A percentile compares a stretch with the other conserved stretches of the same genome.
These are phyloP conservation scores for Chaetogeoica ovagalla DNA, from an alignment of 2,888 invertebrate species.

Conservation along the genomic window DNA sequence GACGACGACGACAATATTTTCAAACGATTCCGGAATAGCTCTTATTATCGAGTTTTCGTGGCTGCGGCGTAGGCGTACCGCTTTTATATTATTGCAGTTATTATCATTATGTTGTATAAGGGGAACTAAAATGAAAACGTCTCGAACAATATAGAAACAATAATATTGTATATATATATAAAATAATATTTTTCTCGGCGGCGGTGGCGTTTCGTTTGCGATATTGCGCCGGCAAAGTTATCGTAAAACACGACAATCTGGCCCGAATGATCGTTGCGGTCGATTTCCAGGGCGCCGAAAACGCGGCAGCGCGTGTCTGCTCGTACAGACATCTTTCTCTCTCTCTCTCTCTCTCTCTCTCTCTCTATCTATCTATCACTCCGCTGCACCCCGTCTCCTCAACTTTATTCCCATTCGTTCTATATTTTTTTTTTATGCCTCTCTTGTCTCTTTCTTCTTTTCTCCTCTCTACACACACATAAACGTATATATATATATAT, in stretches of 20 bases:
- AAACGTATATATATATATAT: neutral
- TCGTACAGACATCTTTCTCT: too few relatives aligned
- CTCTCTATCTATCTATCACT: too few relatives aligned
- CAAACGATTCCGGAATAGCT: conserved; percentile 31
- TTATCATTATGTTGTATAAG: too few relatives aligned
- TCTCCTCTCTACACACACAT: neutral
- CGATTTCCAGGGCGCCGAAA: conserved; percentile 46
- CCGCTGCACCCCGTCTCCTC: too few relatives aligned
- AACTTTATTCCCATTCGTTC: too few relatives aligned
- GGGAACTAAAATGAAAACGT: conserved; percentile 25
- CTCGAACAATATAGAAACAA: conserved; percentile 39
- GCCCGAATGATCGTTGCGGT: conserved; percentile 48
- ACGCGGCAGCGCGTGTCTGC: neutral
- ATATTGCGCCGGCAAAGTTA: conserved; percentile 32
- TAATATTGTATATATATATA: conserved; percentile 27
- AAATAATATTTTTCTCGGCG: conserved; percentile 25
- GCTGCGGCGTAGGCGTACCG: neutral
- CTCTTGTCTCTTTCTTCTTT: neutral
- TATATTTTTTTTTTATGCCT: too few relatives aligned
- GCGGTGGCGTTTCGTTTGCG: conserved; percentile 35
- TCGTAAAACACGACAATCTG: conserved; percentile 51
- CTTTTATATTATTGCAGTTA: neutral
- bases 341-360: neutral
- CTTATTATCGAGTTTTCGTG: conserved; percentile 46
- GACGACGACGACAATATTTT: conserved; percentile 17